Evolutionary conservation across 2,797 vertebrate genomes (phyloP).

Genomic region (Dromococcyx pavoninus): DNA sequence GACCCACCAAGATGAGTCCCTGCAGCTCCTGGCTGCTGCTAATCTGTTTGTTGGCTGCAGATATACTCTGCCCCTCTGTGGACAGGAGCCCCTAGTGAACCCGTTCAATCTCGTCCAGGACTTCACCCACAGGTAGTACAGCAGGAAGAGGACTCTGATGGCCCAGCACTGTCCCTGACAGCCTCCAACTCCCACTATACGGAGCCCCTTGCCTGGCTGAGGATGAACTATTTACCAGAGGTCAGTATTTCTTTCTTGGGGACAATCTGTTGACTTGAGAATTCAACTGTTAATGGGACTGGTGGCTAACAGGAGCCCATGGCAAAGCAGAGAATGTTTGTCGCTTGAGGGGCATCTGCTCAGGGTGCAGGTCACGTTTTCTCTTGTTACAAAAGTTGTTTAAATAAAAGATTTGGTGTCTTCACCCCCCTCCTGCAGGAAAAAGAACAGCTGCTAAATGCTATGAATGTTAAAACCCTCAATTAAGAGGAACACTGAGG

Average conservation of each 20-base stretch:
- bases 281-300: not conserved
- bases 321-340: not conserved
- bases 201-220: not conserved
- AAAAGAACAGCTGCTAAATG: constrained; percentile 44
- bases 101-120: not conserved
- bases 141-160: not conserved
- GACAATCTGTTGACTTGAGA: not conserved
- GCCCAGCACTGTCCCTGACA: not conserved
- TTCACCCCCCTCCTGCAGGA: not conserved
- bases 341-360: not conserved
- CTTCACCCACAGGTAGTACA: not conserved
- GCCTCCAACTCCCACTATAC: fast-evolving
- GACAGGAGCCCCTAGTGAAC: not conserved
- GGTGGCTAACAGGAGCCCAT: not conserved
- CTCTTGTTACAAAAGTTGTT: not conserved
- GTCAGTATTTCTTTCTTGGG: not conserved
- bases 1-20: not conserved
- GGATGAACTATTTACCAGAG: not conserved
- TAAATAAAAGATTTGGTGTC: constrained; percentile 4
- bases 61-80: not conserved
- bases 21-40: not conserved
- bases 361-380: not conserved
- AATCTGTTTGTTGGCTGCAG: not conserved
- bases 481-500: constrained; percentile 29
- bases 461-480: constrained; percentile 32